These are phyloP conservation scores for Troglohyphantes excavatus DNA, from an alignment of 2,888 invertebrate species.

Conservation along the genomic window DNA sequence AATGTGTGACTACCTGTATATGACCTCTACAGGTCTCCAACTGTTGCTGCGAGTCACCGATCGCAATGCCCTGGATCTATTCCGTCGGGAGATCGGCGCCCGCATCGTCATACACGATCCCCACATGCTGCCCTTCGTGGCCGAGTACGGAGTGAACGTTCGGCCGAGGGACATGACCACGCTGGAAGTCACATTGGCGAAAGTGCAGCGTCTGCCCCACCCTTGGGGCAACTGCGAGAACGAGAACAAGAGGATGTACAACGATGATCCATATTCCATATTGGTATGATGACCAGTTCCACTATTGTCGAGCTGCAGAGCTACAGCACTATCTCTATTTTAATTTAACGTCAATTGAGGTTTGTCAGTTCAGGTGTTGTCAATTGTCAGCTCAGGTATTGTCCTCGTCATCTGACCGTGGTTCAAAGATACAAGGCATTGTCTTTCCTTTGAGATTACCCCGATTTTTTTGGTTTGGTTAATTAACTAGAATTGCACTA, in stretches of 20 bases:
- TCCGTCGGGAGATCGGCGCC: constrained; percentile 54
- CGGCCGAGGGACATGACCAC: constrained; percentile 44
- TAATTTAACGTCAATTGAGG: no score
- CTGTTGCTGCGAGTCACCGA: constrained; percentile 40
- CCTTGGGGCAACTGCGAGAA: constrained; percentile 49
- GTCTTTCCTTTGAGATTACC: no score
- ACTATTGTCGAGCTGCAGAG: no score
- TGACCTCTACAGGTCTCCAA: constrained; percentile 45
- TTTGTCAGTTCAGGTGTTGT: no score
- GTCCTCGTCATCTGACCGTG: no score
- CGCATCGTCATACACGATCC: constrained; percentile 53
- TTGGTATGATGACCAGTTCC: constrained; percentile 43
- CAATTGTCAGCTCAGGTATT: no score
- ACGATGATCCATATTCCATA: constrained; percentile 38
- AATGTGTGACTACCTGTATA: not conserved
- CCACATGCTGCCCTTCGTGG: constrained; percentile 41
- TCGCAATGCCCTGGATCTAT: constrained; percentile 17
- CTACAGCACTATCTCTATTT: no score
- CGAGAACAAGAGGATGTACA: not conserved
- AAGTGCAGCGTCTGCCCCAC: constrained; percentile 9
- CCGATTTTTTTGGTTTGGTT: no score
- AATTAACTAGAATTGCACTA: no score
- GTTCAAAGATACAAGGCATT: no score
- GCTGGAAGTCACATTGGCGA: constrained; percentile 30
- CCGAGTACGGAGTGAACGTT: constrained; percentile 54